Base-by-base conservation (phyloP, 1,140 invertebrate genomes). In the Fragariocoptes setiger region DNA sequence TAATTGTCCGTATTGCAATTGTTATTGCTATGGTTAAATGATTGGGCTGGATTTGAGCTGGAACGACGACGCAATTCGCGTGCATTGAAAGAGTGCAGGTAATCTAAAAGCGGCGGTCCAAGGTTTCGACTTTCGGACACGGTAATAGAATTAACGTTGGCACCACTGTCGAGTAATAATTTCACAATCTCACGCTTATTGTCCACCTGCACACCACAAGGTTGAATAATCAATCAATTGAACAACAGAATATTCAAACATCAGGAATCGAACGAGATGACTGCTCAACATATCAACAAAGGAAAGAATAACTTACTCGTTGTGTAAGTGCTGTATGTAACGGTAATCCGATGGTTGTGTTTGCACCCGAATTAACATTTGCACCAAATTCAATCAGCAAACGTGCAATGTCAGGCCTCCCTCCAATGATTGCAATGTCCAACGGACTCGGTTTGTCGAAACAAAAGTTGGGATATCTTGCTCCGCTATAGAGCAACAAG, bases 301-400 rank as follows among this genome's bases (percentile, higher is more conserved):
- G 19, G 12, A 13, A 38, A 25, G 36, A 22, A 20, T 49, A 47
- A 8, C 48, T 47, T 2, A 51, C 45, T 43, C 71, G 72, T 50
- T 80, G 76, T 1, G 75, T 72, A 53, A 75, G 76, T 0, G 75
- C 77, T 4, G 83, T 72, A 56, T 83, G 77, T 4, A 85, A 61
- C 0, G 78, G 70, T 0, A 74, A 73, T 4, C 76, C 76, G 46
- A 79, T 75, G 41, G 79, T 72, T 1, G 74, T 31, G 25, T 31
- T 72, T 13, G 74, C 76, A 12, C 69, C 70, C 4, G 71, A 68
- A 48, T 80, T 80, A 2, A 77, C 71, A 48, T 77, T 62, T 1
- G 76, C 74, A 43, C 73, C 74, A 71, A 54, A 44, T 44, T 56
- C 50, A 15, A 62, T 46, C 5, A 62, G 43, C 19, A 59, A 31